Base-by-base conservation (phyloP, 2,113 vertebrate species). In the Martes martes region DNA sequence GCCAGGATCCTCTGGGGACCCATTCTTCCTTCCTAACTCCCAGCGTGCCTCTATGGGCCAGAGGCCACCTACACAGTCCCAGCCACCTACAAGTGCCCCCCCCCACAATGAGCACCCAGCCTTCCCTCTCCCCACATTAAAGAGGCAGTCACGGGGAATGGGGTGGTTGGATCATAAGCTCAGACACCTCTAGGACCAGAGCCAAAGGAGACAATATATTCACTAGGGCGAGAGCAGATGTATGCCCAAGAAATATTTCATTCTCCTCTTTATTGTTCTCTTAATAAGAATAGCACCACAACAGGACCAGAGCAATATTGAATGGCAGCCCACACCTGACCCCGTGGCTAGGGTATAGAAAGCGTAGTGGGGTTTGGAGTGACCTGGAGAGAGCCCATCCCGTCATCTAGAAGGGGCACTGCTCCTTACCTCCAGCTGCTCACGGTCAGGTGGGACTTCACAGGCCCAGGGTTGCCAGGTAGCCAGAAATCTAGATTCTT, bases 241-340 rank as follows among this genome's bases (percentile, higher is more conserved):
- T 76, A 63, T 89, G 42, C 57, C 87, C 59, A 67, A 80, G 28
- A 78, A 67, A 11, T 69, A 6, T 94, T 88, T 81, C 50, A 36
- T 86, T 92, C 33, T 76, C 74, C 59, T 78, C 63, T 87, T 50
- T 65, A 61, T 89, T 76, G 36, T 71, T 87, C 36, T 86, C 78
- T 97, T 90, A 90, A 82, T 78, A 71, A 92, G 96, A 90, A 89
- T 33, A 82, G 21, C 82, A 95, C 50, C 52, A 50, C 45, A 90
- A 74, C 9, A 78, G 36, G 42, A 18, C n/a, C 88, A 96, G 31
- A 47, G 45, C 36, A 74, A 26, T 85, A 85, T 67, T 89, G 89
- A 93, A 93, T 42, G 7, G n/a, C 91, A 94, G 15, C 63, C 91
- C 78, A 96, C 50, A 63, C 42, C 90, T 89, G 11, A 11, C 42